Evolutionary conservation across 2,113 vertebrate species (phyloP).

Genomic region (Dasyprocta punctata): DNA sequence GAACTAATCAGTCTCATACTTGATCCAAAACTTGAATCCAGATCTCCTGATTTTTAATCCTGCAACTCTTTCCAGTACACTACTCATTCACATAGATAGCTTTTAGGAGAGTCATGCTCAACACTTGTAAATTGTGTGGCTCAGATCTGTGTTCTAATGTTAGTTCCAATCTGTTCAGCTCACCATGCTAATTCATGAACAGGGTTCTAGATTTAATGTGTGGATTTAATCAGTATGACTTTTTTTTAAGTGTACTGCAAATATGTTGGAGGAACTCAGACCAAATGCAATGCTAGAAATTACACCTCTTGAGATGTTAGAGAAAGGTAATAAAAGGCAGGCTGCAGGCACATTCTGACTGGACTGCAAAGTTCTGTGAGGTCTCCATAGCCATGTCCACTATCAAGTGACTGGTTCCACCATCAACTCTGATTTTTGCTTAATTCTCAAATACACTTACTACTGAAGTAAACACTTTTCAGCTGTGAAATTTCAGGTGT

Average conservation of each 20-base stretch:
- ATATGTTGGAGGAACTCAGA: background rate
- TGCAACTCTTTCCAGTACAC: background rate
- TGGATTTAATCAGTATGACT: background rate
- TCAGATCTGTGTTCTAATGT: background rate
- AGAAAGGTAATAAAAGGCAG: background rate
- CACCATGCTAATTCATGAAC: background rate
- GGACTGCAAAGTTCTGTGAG: background rate
- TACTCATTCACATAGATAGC: background rate
- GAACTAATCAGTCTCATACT: background rate
- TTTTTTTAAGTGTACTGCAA: background rate
- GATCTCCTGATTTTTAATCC: background rate
- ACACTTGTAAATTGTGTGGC: background rate
- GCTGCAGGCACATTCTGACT: background rate
- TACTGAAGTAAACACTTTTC: background rate
- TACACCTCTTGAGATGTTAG: background rate
- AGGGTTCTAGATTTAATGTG: background rate
- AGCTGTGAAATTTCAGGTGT: background rate
- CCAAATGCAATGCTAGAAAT: background rate
- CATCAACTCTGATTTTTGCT: background rate
- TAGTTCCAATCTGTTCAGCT: background rate
- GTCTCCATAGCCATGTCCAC: background rate
- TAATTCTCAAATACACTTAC: background rate
- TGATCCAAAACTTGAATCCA: background rate
- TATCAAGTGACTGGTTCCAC: accelerated
- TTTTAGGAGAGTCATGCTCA: background rate